Evolutionary conservation across 2,113 vertebrate genomes (phyloP), one percentile per base, ranked within the genome.

Genomic region (Aegotheles bennettii): DNA sequence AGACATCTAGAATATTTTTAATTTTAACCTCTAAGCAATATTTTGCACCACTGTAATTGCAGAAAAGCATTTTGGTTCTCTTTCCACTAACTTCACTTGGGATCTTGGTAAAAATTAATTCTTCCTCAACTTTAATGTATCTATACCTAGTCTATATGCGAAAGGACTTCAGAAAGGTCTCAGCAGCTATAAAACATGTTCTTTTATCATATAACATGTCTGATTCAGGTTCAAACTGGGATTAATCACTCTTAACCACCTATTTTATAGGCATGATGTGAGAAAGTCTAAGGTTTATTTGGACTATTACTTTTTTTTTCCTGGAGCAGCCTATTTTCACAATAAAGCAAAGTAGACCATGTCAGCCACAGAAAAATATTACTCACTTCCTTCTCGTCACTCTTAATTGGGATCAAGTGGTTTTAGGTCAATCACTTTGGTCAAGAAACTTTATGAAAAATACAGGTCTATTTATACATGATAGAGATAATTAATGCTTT

Each of bases 351-450:
- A 86, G 65, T 35, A 59, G 51, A 59, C 53, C 21, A 21, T 11
- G 16, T 54, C 42, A 87, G 59, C 47, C 67, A 79, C 42, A 81
- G 57, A 92, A 93, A 95, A 92, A 75, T 86, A 93, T 84, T 84
- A 78, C 80, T 80, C 61, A 85, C 24, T 91, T 94, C 57, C 60
- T 69, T 65, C 80, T 92, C 16, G 0, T 70, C 73, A 29, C 29
- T 85, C 43, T 69, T 91, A 86, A 88, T 84, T 90, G 63, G 54
- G 68, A 95, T 86, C 56, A 90, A 90, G 47, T 60, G 23, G 43
- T 4, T 88, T 93, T 40, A 83, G 54, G 68, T 87, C 88, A 86
- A 84, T 71, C 76, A 56, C 24, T 85, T 26, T 51, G 40, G 24
- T 67, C 36, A 78, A 80, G 47, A 70, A 86, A 91, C 77, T 38